Base-by-base conservation (phyloP, 2,113 vertebrate genomes). In the Barnardius zonarius region DNA sequence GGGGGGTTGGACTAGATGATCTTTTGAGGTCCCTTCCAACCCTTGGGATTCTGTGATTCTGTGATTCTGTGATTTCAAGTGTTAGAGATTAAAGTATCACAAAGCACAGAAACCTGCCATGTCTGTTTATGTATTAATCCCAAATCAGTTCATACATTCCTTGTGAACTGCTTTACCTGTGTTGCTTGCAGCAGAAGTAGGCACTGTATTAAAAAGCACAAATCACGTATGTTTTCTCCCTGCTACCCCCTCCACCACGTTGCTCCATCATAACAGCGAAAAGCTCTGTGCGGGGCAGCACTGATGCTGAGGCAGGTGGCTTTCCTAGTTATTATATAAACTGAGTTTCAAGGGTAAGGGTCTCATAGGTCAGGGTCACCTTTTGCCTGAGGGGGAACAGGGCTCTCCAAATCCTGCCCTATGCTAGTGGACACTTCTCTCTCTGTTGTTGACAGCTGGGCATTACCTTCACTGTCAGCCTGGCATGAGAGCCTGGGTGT, bases 361-460 rank as follows among this genome's bases (percentile, higher is more conserved):
- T 28, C 10, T 52, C 54, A 33, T 1, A 79, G 72, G 16, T 25
- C 48, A 78, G 37, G 25, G 15, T 82, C 33, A 17, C 8, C 0
- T 46, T 66, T 49, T 24, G 24, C 18, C 61, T 17, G 20, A 30
- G 22, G 13, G 28, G 18, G 11, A 64, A 2, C 18, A 24, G 48
- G 25, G 24, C 23, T 74, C 12, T 67, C 20, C 19, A 17, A 31
- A 27, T n/a, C 33, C 28, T 0, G 0, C 6, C 10, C 6, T 0
- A 0, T 22, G 25, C 19, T 52, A 16, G 7, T 28, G 30, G 78
- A n/a, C 8, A 4, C 24, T 44, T 64, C 18, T 86, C 9, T 20
- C 51, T 41, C 8, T 14, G 7, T 68, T 72, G 25, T 73, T 91
- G 72, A 19, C 17, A 72, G 23, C 17, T 68, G 33, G 33, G 12